Evolutionary conservation across 2,888 invertebrate species (phyloP).

Genomic region (Pediacus dermestoides): DNA sequence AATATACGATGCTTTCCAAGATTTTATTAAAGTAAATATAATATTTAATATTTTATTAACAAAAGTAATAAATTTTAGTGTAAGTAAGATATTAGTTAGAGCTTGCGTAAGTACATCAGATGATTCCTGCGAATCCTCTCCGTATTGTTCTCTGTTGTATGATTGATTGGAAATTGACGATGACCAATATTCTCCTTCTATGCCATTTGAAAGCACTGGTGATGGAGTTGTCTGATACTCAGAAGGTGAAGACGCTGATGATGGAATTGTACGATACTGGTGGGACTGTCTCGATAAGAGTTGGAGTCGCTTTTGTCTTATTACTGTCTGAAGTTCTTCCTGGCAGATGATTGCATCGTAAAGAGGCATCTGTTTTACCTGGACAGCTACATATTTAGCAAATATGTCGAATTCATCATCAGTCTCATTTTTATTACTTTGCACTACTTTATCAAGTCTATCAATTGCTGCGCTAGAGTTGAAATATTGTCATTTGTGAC

Average conservation of each 20-base stretch:
- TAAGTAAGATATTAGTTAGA: constrained; percentile 1
- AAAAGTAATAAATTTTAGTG: too few relatives aligned
- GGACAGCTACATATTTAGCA: constrained; percentile 15
- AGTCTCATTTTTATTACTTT: constrained; percentile 14
- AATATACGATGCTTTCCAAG: constrained; percentile 20
- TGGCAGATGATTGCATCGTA: constrained; percentile 18
- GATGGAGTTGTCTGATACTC: too few relatives aligned
- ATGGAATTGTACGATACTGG: too few relatives aligned
- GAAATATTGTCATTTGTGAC: constrained; percentile 19
- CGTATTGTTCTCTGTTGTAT: constrained; percentile 1
- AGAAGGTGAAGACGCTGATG: too few relatives aligned
- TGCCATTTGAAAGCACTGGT: too few relatives aligned
- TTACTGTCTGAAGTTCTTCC: constrained; percentile 16
- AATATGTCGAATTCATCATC: constrained; percentile 21
- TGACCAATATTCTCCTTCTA: too few relatives aligned
- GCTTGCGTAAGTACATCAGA: constrained; percentile 2
- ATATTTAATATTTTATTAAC: constrained; percentile 6
- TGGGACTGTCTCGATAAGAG: too few relatives aligned
- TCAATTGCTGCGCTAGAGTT: constrained; percentile 20
- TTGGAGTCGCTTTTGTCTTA: too few relatives aligned
- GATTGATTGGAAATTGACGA: constrained; percentile 4
- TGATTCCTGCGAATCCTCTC: constrained; percentile 4
- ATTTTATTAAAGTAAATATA: constrained; percentile 20
- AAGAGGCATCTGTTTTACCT: constrained; percentile 18
- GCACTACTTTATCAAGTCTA: constrained; percentile 21